A percentile compares a stretch with the other conserved stretches of the same genome.
These are phyloP conservation scores for Noctua janthe DNA, from an alignment of 2,888 invertebrate genomes.

Conservation along the genomic window DNA sequence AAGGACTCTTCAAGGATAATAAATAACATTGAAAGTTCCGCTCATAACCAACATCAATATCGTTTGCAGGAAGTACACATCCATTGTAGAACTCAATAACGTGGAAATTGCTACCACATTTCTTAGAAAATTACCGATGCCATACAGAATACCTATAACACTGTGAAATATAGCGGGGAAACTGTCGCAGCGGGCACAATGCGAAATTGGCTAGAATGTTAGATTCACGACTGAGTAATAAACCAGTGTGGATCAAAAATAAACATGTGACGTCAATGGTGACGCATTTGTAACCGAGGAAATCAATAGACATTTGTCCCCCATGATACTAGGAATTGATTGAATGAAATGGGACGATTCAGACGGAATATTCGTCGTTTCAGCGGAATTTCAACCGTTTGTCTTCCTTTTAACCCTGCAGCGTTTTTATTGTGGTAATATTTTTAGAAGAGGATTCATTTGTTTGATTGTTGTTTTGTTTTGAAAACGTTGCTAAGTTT, in stretches of 20 bases:
- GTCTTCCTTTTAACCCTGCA: constrained; percentile 43
- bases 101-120: constrained; percentile 10
- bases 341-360: constrained; percentile 55
- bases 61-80: constrained; percentile 29
- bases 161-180: constrained; percentile 48
- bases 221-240: constrained; percentile 65
- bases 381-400: constrained; percentile 38
- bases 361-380: constrained; percentile 47
- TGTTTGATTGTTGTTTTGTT: constrained; percentile 13
- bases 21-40: not conserved
- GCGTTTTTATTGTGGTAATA: constrained; percentile 44
- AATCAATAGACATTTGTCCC: constrained; percentile 65
- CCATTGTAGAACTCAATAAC: constrained; percentile 10
- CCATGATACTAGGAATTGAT: constrained; percentile 57
- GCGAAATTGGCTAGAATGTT: constrained; percentile 57
- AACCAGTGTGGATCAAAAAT: constrained; percentile 69
- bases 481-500: constrained; percentile 24
- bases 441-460: constrained; percentile 36
- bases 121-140: constrained; percentile 25
- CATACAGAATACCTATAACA: constrained; percentile 22
- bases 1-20: constrained; percentile 9
- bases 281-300: constrained; percentile 68
- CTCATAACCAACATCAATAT: constrained; percentile 7
- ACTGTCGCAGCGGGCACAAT: constrained; percentile 56
- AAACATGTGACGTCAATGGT: constrained; percentile 75